Conservation (phyloP, 1,140 invertebrate species). For the Drosophila truncata region DNA sequence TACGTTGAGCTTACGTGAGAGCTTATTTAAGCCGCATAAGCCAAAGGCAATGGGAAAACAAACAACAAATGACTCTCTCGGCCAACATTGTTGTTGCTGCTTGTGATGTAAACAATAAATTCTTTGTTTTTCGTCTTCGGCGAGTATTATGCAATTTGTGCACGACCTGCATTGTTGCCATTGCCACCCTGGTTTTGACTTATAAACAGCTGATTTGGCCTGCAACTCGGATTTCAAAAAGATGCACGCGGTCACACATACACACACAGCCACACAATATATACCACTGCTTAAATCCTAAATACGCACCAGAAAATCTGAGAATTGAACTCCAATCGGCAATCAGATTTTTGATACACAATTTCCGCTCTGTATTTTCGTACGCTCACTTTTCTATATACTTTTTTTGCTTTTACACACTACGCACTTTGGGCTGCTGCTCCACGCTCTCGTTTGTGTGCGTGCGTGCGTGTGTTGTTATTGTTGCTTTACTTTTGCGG, state of each 20-base stretch:
- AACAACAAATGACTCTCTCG: conserved; percentile 2
- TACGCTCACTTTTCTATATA: conserved; percentile 17
- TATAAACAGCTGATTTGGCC: conserved; percentile 43
- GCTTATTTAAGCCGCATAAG: neutral
- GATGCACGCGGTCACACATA: conserved; percentile 48
- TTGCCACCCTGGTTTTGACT: conserved; percentile 32
- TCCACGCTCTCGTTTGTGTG: conserved; percentile 12
- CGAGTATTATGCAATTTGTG: conserved; percentile 44
- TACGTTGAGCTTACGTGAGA: conserved; percentile 26
- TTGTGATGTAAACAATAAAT: conserved; percentile 2
- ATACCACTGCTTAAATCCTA: neutral
- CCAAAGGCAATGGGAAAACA: neutral
- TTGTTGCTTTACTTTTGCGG: conserved; percentile 66
- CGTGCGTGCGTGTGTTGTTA: conserved; percentile 38
- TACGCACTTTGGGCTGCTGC: conserved; percentile 43
- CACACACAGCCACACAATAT: neutral
- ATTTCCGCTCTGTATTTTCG: conserved; percentile 10
- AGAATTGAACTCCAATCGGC: conserved; percentile 12
- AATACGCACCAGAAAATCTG: conserved; percentile 52
- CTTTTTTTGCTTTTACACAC: conserved; percentile 25
- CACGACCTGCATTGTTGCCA: conserved; percentile 15
- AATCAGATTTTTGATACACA: conserved; percentile 27
- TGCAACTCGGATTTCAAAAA: conserved; percentile 50
- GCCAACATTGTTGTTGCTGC: conserved; percentile 2
- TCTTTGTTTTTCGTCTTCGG: neutral